Conservation (phyloP, 2,888 invertebrate genomes). For the Cosmia trapezina region DNA sequence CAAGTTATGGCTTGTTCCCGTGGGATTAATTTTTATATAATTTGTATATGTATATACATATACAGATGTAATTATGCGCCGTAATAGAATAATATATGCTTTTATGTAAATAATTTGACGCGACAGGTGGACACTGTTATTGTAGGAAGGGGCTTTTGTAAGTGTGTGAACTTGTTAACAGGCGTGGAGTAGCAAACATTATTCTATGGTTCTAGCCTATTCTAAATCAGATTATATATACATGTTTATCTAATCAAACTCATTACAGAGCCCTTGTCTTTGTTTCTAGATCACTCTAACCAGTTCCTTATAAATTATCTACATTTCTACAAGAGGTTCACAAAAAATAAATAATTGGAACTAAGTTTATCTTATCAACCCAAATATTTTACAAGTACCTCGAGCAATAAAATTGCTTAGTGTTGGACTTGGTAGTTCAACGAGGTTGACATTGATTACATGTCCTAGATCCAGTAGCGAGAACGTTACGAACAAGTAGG, state of each 20-base stretch:
- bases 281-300: slow-evolving; percentile 15
- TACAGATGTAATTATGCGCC: slow-evolving; percentile 24
- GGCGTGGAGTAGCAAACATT: slow-evolving; percentile 2
- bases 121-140: slow-evolving; percentile 20
- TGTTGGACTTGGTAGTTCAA: slow-evolving; percentile 28
- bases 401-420: slow-evolving; percentile 9
- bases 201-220: slow-evolving; percentile 21
- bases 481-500: slow-evolving; percentile 22
- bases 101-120: slow-evolving; percentile 29
- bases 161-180: slow-evolving; percentile 33
- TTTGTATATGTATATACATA: no score
- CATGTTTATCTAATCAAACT: slow-evolving; percentile 43
- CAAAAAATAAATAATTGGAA: slow-evolving; percentile 21
- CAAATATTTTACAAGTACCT: slow-evolving; percentile 40
- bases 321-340: slow-evolving; percentile 5
- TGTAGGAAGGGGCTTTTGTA: slow-evolving; percentile 12
- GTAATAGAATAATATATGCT: background rate
- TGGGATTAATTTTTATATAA: no score
- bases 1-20: no score
- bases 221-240: slow-evolving; percentile 51
- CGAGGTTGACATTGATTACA: slow-evolving; percentile 33
- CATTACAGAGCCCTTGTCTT: slow-evolving; percentile 23
- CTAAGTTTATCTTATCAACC: slow-evolving; percentile 52
- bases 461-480: slow-evolving; percentile 49
- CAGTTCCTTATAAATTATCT: slow-evolving; percentile 12